These are phyloP conservation scores for Macrotis lagotis DNA, from an alignment of 2,113 vertebrate species.

Conservation along the genomic window DNA sequence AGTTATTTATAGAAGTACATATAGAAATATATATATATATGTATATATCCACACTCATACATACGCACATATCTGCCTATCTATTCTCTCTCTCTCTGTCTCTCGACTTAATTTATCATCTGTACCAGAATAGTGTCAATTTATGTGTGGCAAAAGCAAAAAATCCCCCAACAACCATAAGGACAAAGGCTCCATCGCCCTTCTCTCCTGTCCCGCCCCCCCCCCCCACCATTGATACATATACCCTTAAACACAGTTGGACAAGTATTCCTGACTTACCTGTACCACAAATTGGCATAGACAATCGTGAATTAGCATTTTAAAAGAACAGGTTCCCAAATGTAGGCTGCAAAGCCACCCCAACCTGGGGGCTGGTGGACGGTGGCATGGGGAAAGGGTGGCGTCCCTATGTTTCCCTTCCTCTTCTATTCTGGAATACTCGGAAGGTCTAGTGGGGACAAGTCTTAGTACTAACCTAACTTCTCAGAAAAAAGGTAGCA, in stretches of 20 bases:
- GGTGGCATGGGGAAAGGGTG: no score
- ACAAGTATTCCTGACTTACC: neutral
- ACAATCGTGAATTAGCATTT: neutral
- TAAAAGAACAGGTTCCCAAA: neutral
- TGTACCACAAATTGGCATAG: neutral
- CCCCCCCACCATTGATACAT: no score
- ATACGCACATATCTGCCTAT: neutral
- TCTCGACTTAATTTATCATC: no score
- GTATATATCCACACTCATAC: no score
- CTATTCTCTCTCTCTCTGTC: no score
- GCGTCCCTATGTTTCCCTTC: neutral
- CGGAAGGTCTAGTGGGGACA: neutral
- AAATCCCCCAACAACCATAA: neutral
- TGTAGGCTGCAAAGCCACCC: neutral
- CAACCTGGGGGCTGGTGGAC: neutral
- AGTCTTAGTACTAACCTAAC: no score
- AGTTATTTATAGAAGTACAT: slow-evolving; percentile 18
- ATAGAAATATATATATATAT: neutral
- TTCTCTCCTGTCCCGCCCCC: neutral
- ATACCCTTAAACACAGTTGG: neutral
- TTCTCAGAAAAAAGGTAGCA: neutral
- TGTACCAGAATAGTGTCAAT: neutral
- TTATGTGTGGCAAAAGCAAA: neutral
- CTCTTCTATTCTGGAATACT: neutral
- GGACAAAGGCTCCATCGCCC: neutral